Percentiles rank a stretch among this genome's conserved stretches.
These are phyloP conservation scores for Periophthalmus magnuspinnatus DNA, from an alignment of 2,797 vertebrate genomes.

Conservation along the genomic window DNA sequence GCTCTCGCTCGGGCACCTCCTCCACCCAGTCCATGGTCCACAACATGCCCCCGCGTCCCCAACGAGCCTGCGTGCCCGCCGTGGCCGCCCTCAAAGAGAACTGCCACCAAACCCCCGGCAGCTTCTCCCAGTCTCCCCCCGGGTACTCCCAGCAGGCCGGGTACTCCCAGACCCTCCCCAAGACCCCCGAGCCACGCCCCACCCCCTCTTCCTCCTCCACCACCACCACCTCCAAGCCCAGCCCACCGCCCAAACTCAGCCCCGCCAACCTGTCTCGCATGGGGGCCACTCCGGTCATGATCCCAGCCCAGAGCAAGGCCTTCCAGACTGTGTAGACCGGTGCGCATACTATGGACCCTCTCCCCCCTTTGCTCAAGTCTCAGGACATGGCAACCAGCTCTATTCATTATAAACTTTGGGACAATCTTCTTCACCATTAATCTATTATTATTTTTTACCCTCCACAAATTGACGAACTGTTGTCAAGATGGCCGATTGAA, in stretches of 20 bases:
- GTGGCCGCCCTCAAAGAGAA: conserved; percentile 81
- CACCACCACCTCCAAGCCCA: conserved; percentile 65
- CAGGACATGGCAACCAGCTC: conserved; percentile 32
- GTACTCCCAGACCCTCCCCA: conserved; percentile 60
- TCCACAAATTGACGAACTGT: conserved; percentile 1
- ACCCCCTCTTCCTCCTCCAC: conserved; percentile 81
- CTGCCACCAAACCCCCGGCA: conserved; percentile 74
- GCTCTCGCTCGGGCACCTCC: conserved; percentile 93
- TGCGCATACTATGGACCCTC: neutral
- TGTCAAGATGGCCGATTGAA: neutral
- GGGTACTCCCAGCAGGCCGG: conserved; percentile 69
- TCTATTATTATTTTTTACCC: neutral
- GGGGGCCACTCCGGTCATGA: conserved; percentile 77
- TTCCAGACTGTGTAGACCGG: conserved; percentile 82
- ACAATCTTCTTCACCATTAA: conserved; percentile 16
- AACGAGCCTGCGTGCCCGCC: conserved; percentile 86
- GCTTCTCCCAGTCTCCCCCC: conserved; percentile 76
- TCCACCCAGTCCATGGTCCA: conserved; percentile 95
- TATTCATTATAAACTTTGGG: conserved; percentile 8
- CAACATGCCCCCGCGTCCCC: conserved; percentile 88
- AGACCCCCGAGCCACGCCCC: conserved; percentile 77
- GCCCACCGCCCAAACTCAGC: conserved; percentile 74
- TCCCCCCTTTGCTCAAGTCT: conserved; percentile 13
- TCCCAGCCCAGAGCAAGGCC: conserved; percentile 81
- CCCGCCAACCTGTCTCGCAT: conserved; percentile 72